Percentiles rank a stretch among this genome's conserved stretches.
Evolutionary conservation across 2,797 vertebrate species (phyloP).

Genomic region (Rhabdophis nuchalis): DNA sequence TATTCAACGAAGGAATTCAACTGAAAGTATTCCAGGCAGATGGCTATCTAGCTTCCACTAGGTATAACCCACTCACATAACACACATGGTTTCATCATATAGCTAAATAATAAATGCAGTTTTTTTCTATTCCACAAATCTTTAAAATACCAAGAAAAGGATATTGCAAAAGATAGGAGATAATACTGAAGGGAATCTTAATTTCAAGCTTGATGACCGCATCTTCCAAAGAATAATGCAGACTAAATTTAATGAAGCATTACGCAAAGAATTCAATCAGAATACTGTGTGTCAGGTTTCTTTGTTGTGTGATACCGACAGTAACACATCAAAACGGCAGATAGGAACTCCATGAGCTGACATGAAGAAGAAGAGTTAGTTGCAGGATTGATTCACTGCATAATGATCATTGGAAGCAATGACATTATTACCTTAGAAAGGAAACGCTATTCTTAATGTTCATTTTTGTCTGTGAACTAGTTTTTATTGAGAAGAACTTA

Average conservation of each 20-base stretch:
- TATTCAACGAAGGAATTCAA: neutral
- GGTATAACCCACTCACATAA: neutral
- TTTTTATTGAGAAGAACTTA: neutral
- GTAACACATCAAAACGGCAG: neutral
- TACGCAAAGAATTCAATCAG: neutral
- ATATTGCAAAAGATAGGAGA: constrained; percentile 14
- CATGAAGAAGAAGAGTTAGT: neutral
- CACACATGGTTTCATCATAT: constrained; percentile 17
- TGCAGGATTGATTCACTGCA: neutral
- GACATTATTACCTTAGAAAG: neutral
- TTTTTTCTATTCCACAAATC: constrained; percentile 18
- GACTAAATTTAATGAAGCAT: constrained; percentile 16
- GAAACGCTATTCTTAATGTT: neutral
- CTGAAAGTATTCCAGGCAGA: neutral
- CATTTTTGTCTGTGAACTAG: neutral
- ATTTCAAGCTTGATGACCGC: constrained; percentile 27
- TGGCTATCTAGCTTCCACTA: neutral
- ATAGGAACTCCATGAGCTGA: neutral
- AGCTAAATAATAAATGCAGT: constrained; percentile 18
- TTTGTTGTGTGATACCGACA: neutral
- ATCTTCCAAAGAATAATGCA: constrained; percentile 8
- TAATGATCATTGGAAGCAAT: neutral
- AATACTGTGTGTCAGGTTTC: neutral
- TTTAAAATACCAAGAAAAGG: constrained; percentile 20
- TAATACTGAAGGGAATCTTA: constrained; percentile 25